Evolutionary conservation across 2,113 vertebrate species (phyloP).

Genomic region (Labeo catla): DNA sequence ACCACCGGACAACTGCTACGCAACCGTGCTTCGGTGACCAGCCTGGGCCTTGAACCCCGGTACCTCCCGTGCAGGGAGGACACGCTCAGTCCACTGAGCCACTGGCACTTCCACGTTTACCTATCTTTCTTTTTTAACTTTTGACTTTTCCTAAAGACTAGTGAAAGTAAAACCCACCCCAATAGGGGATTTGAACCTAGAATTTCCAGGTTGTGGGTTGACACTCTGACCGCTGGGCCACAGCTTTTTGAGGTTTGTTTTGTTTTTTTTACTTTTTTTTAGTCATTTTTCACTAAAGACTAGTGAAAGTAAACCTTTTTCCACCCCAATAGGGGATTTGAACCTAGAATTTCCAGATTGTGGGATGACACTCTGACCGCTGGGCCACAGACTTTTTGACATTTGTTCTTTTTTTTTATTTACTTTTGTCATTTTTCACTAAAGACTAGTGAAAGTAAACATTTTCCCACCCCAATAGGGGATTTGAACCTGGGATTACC

Average conservation of each 20-base stretch:
- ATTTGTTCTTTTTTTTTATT: neutral
- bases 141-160: neutral
- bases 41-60: neutral
- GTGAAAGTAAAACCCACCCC: neutral
- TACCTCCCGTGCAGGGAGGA: neutral
- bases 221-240: neutral
- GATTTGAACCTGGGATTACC: neutral
- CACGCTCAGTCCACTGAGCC: neutral
- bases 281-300: neutral
- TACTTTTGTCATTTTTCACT: neutral
- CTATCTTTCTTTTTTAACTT: accelerated
- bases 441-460: neutral
- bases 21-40: neutral
- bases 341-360: no score
- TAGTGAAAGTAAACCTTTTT: neutral
- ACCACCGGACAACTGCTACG: neutral
- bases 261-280: neutral
- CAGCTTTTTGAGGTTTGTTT: no score
- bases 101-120: neutral
- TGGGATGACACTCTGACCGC: neutral
- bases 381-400: neutral
- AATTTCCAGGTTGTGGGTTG: accelerated
- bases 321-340: no score
- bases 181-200: neutral
- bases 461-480: accelerated